A percentile compares a stretch with the other conserved stretches of the same genome.
These are phyloP conservation scores for Avahi laniger DNA, from an alignment of 2,797 vertebrate species.

Conservation along the genomic window DNA sequence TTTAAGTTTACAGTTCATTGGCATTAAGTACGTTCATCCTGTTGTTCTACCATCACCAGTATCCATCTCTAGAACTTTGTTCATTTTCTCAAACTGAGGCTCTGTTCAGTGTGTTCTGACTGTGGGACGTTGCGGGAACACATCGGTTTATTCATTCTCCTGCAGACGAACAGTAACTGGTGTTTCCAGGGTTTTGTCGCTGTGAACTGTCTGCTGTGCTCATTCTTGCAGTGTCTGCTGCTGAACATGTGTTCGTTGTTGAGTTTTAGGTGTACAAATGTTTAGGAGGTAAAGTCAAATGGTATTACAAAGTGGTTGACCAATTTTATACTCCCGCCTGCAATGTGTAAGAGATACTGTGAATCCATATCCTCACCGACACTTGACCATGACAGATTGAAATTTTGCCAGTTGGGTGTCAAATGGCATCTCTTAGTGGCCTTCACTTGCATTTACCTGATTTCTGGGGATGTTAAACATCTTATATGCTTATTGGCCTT, in stretches of 20 bases:
- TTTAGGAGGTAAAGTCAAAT: not conserved
- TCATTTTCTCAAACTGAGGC: not conserved
- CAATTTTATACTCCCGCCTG: not conserved
- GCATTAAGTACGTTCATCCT: not conserved
- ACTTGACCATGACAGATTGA: not conserved
- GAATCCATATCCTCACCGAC: not conserved
- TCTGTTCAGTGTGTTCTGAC: no score
- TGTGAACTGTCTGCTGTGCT: rapidly evolving
- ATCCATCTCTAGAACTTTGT: not conserved
- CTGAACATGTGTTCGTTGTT: not conserved
- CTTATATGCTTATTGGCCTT: not conserved
- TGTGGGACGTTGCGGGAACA: not conserved
- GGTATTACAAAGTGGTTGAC: not conserved
- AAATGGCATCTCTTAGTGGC: not conserved
- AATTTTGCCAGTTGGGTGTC: not conserved
- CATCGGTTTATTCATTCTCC: not conserved
- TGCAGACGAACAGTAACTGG: not conserved
- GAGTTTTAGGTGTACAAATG: not conserved
- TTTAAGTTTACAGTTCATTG: not conserved
- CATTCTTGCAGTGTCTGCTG: not conserved
- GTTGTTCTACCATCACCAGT: not conserved
- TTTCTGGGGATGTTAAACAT: not conserved
- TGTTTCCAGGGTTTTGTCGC: not conserved
- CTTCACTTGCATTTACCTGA: not conserved
- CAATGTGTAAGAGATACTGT: not conserved